A percentile compares a stretch with the other conserved stretches of the same genome.
phyloP scores from a whole-genome alignment of 1,140 invertebrate genomes.

The Aphelinus certus region DNA sequence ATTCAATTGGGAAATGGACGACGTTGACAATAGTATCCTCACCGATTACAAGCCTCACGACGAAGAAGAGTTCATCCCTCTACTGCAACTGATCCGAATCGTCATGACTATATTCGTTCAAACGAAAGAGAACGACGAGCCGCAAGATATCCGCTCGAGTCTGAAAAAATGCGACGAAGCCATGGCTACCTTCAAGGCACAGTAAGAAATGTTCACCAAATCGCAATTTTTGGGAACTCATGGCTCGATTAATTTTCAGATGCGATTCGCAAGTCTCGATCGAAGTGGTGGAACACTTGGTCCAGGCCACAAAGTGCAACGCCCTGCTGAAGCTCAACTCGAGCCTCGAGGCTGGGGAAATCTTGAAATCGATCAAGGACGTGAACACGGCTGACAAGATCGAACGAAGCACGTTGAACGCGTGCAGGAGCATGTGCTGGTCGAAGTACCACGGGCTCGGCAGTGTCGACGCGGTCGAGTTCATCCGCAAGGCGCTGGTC shows the following conservation, averaged over 20 bases:
- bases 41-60: conserved; percentile 13
- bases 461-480: not conserved
- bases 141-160: not conserved
- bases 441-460: conserved; percentile 8
- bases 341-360: not conserved
- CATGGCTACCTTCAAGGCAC: not conserved
- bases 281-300: not conserved
- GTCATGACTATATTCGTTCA: conserved; percentile 9
- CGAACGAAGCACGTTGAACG: not conserved
- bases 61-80: conserved; percentile 20
- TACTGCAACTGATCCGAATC: conserved; percentile 9
- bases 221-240: too few species aligned
- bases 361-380: not conserved
- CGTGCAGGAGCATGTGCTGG: conserved; percentile 13
- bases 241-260: not conserved
- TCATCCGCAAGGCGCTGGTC: not conserved
- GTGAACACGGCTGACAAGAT: not conserved
- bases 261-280: not conserved
- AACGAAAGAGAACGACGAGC: not conserved
- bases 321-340: not conserved
- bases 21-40: not conserved
- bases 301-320: not conserved
- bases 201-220: not conserved
- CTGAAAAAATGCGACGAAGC: conserved; percentile 4
- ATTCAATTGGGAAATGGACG: conserved; percentile 32